Evolutionary conservation across 2,113 vertebrate genomes (phyloP), one percentile per base, ranked within the genome.

Genomic region (Sinocyclocheilus rhinocerous): DNA sequence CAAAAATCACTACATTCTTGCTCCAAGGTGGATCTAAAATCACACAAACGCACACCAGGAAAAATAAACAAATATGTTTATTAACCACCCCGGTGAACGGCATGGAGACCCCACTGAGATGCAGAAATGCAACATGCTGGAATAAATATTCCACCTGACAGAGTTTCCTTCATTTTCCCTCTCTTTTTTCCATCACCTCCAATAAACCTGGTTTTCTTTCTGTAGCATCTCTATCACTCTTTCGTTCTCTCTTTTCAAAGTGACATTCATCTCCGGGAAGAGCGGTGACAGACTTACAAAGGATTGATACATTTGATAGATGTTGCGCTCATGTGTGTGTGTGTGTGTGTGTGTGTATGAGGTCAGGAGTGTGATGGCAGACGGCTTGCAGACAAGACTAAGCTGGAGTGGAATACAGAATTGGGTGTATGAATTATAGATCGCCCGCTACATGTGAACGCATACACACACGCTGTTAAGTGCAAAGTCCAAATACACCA

Each of bases 381-480:
- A 84, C 86, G 89, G 22, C 29, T 86, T 55, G 84, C 88, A 90
- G 90, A 90, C 87, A 45, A 88, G 86, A 89, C 88, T 50, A 73
- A 88, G 88, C 85, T 90, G 77, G 84, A 36, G 80, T 39, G 69
- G 92, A 92, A 93, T 93, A 70, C 89, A 81, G 24, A 91, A 89
- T 81, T 12, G 55, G n/a, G 2, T 15, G 36, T 22, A 72, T 93
- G 50, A 92, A 92, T 93, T 88, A 93, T 92, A 87, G 88, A 93
- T 90, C 80, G 72, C 86, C 89, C 6, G 50, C 61, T 50, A 86
- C 78, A 61, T 45, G 69, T 26, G 39, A 81, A 81, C 69, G 12
- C 69, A 81, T 59, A 36, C 69, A 59, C 69, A 69, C 86, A 57
- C 22, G n/a, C 76, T 33, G 29, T 57, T 84, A 50, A 55, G 48